Base-by-base conservation (phyloP, 2,797 vertebrate species). In the Hyperoplus immaculatus region DNA sequence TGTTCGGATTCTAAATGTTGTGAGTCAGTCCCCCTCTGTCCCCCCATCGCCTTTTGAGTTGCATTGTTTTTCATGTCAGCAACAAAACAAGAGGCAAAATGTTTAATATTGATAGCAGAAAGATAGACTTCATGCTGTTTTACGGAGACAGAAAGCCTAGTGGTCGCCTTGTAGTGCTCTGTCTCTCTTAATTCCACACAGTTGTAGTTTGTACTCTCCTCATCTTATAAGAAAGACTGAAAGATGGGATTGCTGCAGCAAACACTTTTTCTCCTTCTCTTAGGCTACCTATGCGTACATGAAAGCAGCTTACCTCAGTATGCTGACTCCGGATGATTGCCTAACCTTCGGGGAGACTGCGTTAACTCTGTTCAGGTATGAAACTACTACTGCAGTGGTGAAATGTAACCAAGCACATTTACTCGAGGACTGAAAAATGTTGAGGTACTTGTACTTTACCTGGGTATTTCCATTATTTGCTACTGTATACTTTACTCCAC, bases 301-400 rank as follows among this genome's bases (percentile, higher is more conserved):
- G 98, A 99, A 99, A 95, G 98, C 96, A 51, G 96, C 98, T 88
- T 99, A 98, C 94, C 97, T 99, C 93, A 97, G 96, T 95, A 99
- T 99, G 98, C 95, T 98, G 90, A 96, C 92, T 81, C 80, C 93
- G 77, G 96, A 98, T 57, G 98, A 99, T 73, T 96, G 96, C 89
- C 96, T 95, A 85, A 96, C 98, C 0, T 98, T 99, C 21, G 96
- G 95, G 76, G 97, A 99, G 84, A 96, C 92, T 0, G 96, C 97
- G 71, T 91, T 95, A 57, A 95, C 95, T 86, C 91, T 99, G 68
- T 99, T 99, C 93, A 97, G 98, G 98, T 99, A 92, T 47, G 78
- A 88, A 62, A n/a, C 29, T 29, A 29, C 29, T 29, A 29, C 29
- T 29, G 29, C 29, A 29, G 29, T 3, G 29, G 29, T 29, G 29